Percentiles rank a stretch among this genome's conserved stretches.
phyloP scores from a whole-genome alignment of 2,797 vertebrate species.

The Coilia nasus region DNA sequence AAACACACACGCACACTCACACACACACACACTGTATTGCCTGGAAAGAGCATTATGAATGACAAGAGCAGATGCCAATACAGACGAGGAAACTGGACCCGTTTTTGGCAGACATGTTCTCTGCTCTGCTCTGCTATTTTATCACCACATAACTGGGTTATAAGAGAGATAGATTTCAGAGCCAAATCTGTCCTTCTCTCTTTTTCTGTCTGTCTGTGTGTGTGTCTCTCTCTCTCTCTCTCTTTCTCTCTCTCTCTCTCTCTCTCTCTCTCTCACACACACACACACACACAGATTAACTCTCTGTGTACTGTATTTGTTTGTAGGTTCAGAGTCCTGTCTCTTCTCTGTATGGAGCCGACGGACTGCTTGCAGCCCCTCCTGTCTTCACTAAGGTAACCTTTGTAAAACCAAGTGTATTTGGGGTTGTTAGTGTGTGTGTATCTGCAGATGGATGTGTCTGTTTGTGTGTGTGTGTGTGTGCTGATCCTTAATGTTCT shows the following conservation, averaged over 20 bases:
- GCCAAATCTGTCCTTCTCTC: neutral
- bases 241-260: neutral
- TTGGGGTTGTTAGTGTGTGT: neutral
- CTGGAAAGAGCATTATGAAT: slow-evolving; percentile 45
- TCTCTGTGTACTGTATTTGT: neutral
- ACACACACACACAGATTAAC: slow-evolving; percentile 11
- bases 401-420: neutral
- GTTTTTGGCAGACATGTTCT: slow-evolving; percentile 36
- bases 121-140: neutral
- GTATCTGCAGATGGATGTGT: neutral
- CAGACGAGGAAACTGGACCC: slow-evolving; percentile 22
- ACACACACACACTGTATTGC: neutral
- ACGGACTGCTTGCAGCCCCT: slow-evolving; percentile 69
- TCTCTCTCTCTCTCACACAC: neutral
- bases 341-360: slow-evolving; percentile 74
- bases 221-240: slow-evolving; percentile 21
- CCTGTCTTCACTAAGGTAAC: slow-evolving; percentile 90
- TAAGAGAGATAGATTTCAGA: neutral
- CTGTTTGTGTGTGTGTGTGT: neutral
- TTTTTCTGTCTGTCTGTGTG: neutral
- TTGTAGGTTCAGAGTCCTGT: slow-evolving; percentile 87
- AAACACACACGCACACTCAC: slow-evolving; percentile 15
- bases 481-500: too few relatives aligned
- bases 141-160: slow-evolving; percentile 17
- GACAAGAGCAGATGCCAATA: slow-evolving; percentile 39